These are phyloP conservation scores for Drosophila arawakana DNA, from an alignment of 1,140 invertebrate species.

Conservation along the genomic window DNA sequence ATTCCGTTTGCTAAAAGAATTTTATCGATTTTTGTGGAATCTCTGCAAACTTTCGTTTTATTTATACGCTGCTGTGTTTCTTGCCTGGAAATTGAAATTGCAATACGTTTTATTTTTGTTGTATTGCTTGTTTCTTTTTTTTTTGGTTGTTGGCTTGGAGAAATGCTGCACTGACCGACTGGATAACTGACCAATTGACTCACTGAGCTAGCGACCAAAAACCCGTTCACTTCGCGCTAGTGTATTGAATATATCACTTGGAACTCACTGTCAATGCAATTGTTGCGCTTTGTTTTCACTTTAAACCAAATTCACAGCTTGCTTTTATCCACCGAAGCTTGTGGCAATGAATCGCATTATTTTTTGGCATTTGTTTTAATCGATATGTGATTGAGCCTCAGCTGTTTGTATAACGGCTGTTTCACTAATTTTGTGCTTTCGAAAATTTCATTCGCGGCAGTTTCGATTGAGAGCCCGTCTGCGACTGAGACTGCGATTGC, in stretches of 20 bases:
- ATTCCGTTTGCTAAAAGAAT: conserved; percentile 39
- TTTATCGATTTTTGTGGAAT: conserved; percentile 31
- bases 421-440: conserved; percentile 17
- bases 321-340: conserved; percentile 36
- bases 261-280: conserved; percentile 63
- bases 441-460: background rate
- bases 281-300: conserved; percentile 58
- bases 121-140: conserved; percentile 17
- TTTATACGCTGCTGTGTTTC: conserved; percentile 31
- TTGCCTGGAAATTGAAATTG: conserved; percentile 70
- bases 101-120: conserved; percentile 55
- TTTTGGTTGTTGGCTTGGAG: conserved; percentile 48
- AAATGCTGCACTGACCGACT: conserved; percentile 59
- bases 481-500: conserved; percentile 31
- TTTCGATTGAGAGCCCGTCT: conserved; percentile 42
- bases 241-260: conserved; percentile 60
- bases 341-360: conserved; percentile 43
- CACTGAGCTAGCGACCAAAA: conserved; percentile 33
- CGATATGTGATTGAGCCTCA: conserved; percentile 19
- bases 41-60: conserved; percentile 61
- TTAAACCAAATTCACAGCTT: conserved; percentile 30
- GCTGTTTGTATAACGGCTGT: background rate
- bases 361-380: conserved; percentile 57
- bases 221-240: conserved; percentile 67
- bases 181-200: conserved; percentile 21